Conservation (phyloP, 1,140 invertebrate species). For the Gonatopus flavifemur region DNA sequence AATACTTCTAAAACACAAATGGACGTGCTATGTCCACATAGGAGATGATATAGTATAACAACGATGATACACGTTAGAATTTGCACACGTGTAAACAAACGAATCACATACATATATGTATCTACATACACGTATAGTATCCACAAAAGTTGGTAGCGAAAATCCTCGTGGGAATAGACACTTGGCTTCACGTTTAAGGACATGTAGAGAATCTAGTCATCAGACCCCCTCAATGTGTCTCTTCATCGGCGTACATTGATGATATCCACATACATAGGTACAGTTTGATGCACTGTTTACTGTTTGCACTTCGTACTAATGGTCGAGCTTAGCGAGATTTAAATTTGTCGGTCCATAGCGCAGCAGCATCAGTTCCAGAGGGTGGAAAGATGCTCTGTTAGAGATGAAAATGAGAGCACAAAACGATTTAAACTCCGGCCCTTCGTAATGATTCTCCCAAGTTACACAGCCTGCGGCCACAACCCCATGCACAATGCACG, state of each 20-base stretch:
- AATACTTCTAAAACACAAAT: no score
- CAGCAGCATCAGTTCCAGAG: not conserved
- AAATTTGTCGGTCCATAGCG: slow-evolving; percentile 49
- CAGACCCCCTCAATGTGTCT: no score
- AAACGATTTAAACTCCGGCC: slow-evolving; percentile 49
- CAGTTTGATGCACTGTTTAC: slow-evolving; percentile 55
- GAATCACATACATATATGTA: no score
- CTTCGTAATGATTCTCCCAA: slow-evolving; percentile 39
- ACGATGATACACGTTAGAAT: no score
- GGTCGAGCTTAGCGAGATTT: slow-evolving; percentile 56
- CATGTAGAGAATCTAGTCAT: no score
- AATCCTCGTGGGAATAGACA: slow-evolving; percentile 57
- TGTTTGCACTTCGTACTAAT: slow-evolving; percentile 58
- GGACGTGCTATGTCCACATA: no score
- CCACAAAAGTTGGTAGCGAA: slow-evolving; percentile 24
- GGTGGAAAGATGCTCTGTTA: not conserved
- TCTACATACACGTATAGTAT: slow-evolving; percentile 18
- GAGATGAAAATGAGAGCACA: slow-evolving; percentile 30
- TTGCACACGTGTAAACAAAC: slow-evolving; percentile 3
- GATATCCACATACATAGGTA: slow-evolving; percentile 12
- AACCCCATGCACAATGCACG: not conserved
- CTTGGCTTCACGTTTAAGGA: slow-evolving; percentile 52
- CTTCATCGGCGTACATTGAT: no score
- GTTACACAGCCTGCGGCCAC: slow-evolving; percentile 34
- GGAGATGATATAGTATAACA: no score